Conservation (phyloP, 2,888 invertebrate genomes). For the Hyles lineata region DNA sequence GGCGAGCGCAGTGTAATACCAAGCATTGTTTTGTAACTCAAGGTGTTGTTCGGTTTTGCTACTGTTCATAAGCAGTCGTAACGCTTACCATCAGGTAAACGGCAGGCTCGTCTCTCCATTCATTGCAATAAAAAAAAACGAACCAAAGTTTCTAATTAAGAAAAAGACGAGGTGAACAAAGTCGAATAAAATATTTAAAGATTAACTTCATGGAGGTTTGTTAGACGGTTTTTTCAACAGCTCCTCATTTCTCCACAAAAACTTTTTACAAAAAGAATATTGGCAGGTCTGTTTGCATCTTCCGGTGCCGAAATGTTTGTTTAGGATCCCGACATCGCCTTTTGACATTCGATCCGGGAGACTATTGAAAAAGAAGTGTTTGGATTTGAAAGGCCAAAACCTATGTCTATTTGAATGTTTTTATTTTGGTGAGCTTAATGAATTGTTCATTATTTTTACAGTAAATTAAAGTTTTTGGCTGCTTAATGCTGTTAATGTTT, state of each 20-base stretch:
- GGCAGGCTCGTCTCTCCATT: too few species aligned
- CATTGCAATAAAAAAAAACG: neutral
- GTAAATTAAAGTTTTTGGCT: too few species aligned
- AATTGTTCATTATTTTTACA: too few species aligned
- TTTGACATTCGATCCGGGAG: conserved; percentile 42
- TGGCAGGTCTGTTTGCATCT: conserved; percentile 43
- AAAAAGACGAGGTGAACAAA: neutral
- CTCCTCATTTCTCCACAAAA: conserved; percentile 39
- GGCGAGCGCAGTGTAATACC: too few species aligned
- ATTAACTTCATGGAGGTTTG: neutral
- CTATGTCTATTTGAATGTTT: neutral
- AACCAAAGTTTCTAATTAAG: too few species aligned
- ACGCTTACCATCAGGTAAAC: too few species aligned
- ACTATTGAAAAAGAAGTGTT: conserved; percentile 46
- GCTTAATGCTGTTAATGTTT: too few species aligned
- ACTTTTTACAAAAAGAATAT: conserved; percentile 47
- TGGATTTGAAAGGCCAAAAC: neutral
- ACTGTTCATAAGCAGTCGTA: too few species aligned
- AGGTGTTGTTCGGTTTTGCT: too few species aligned
- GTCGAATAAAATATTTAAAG: too few species aligned
- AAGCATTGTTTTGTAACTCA: too few species aligned
- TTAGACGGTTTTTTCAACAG: conserved; percentile 25
- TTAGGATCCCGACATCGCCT: conserved; percentile 51
- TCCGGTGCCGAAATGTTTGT: conserved; percentile 47
- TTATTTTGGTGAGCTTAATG: too few species aligned